A percentile compares a stretch with the other conserved stretches of the same genome.
Evolutionary conservation across 1,140 invertebrate species (phyloP).

Genomic region (Drusus annulatus): DNA sequence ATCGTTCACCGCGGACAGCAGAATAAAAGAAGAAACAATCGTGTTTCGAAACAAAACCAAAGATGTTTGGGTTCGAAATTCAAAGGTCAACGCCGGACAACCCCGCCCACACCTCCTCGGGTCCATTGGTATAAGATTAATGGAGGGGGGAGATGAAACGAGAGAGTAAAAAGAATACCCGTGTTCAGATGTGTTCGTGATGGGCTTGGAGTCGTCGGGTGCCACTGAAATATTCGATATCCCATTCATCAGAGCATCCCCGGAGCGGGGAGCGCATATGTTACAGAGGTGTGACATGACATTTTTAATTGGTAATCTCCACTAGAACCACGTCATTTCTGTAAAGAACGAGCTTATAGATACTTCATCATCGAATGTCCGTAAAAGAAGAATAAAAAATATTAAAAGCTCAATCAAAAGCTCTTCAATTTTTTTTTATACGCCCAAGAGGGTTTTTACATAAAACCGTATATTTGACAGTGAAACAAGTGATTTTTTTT

Average conservation of each 20-base stretch:
- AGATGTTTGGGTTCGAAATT: slow-evolving; percentile 19
- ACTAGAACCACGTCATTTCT: too few relatives aligned
- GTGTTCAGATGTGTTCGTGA: slow-evolving; percentile 15
- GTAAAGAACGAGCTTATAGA: too few relatives aligned
- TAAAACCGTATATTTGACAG: too few relatives aligned
- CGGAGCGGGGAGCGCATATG: background rate
- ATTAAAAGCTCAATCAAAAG: too few relatives aligned
- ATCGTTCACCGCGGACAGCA: slow-evolving; percentile 4
- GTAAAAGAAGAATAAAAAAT: too few relatives aligned
- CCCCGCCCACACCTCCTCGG: background rate
- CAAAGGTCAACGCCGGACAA: slow-evolving; percentile 27
- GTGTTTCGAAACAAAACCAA: slow-evolving; percentile 22
- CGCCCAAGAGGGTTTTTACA: too few relatives aligned
- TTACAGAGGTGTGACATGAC: too few relatives aligned
- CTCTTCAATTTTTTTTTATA: too few relatives aligned
- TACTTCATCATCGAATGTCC: too few relatives aligned
- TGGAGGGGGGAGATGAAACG: slow-evolving; percentile 3
- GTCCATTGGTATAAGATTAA: slow-evolving; percentile 11
- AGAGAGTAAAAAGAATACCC: slow-evolving; percentile 11
- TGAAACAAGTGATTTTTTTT: too few relatives aligned
- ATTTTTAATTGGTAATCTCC: too few relatives aligned
- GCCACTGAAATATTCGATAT: background rate
- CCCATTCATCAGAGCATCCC: background rate
- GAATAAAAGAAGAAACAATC: slow-evolving; percentile 14
- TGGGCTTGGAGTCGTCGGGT: background rate